Evolutionary conservation across 2,888 invertebrate genomes (phyloP), one percentile per base, ranked within the genome.

Genomic region (Heliconius charithonia): DNA sequence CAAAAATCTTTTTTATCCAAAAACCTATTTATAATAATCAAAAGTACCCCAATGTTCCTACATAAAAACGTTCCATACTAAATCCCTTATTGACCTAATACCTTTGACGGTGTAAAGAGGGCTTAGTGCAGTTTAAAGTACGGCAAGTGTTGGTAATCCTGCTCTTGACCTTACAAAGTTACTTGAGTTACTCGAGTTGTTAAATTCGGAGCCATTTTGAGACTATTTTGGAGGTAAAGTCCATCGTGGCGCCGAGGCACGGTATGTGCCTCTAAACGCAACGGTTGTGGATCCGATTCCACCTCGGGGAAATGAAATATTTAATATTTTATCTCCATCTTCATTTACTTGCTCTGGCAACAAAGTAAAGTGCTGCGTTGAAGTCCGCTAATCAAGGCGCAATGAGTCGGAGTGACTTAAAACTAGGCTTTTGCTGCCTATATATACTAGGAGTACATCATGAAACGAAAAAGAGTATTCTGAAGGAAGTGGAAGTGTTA

Each of bases 121-220:
- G 67, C 67, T 37, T 67, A 25, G 67, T 67, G 67, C 67, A 41
- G 67, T n/a, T n/a, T 67, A 67, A 67, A 67, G 67, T 41, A 10
- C 67, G 13, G n/a, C 37, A 37, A 67, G 67, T 37, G 67, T 37
- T 67, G 12, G 37, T 37, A 37, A 67, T 67, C 67, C 67, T 67
- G 37, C 4, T 32, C 67, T 67, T 67, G 67, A 67, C 67, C 67
- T 67, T 37, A 67, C 37, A 32, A 32, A 3, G 19, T 22, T 22
- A 22, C 37, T 67, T 12, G 37, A 67, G 37, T 37, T 67, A 1
- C 32, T n/a, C 12, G 10, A 37, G 19, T 9, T 51, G 0, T 19
- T 51, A 22, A 22, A 51, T 51, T 51, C 22, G 7, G 0, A 51
- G 51, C 22, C 22, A 51, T 22, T 51, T 51, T 51, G 3, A 51